Base-by-base conservation (phyloP, 2,797 vertebrate species). In the Schizopygopsis malacanthus region DNA sequence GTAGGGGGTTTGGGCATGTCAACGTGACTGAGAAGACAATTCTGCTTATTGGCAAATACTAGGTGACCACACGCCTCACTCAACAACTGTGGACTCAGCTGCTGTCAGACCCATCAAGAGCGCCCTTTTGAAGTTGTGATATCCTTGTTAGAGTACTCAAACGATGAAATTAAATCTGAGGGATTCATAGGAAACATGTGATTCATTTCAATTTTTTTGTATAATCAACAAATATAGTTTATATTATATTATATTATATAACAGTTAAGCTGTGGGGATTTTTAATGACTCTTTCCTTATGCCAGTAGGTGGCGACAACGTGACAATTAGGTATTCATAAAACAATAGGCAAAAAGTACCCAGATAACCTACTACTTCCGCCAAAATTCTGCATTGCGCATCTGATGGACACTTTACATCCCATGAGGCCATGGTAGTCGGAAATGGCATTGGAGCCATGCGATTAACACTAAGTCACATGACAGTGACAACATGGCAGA, bases 21-120 rank as follows among this genome's bases (percentile, higher is more conserved):
- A 75, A 63, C 65, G 76, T 81, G 82, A 75, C 75, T 71, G 83
- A 41, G 83, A 71, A 82, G 72, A 67, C 59, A 80, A 78, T 82
- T 77, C 80, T 63, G 73, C 52, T 83, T 83, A 82, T 83, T 80
- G 75, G 73, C 63, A 79, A 71, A 79, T 77, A 78, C 54, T 67
- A 79, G 63, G 61, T 22, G 45, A 83, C 67, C 87, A 37, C 50
- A 67, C 80, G 79, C 50, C n/a, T 72, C 59, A 83, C 76, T 59
- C 69, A 80, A 85, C 88, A 87, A 85, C 83, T 87, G 81, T 70
- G 70, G 25, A 65, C 45, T 81, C 83, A 88, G 83, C 87, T 82
- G 83, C 71, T 81, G 76, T 75, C 56, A 67, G 70, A 45, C 71
- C 65, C 8, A 69, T 69, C 65, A 69, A 39, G 65, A 67, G 33